Evolutionary conservation across 2,797 vertebrate genomes (phyloP).

Genomic region (Sylvia borin): DNA sequence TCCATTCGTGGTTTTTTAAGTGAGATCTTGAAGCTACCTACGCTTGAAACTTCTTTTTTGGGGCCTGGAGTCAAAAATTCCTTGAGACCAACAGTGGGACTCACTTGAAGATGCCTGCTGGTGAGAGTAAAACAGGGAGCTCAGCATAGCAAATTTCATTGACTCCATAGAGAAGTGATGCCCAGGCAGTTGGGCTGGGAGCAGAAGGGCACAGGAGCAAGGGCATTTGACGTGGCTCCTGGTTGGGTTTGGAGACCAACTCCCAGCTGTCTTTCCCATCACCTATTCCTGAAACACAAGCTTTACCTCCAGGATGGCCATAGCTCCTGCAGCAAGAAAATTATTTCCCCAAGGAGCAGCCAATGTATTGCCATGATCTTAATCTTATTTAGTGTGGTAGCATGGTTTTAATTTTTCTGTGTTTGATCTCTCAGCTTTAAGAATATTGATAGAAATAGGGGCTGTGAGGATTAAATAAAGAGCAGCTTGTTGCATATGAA

Average conservation of each 20-base stretch:
- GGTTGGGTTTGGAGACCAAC: background rate
- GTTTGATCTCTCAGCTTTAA: conserved; percentile 50
- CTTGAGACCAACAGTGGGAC: background rate
- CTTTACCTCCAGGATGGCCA: background rate
- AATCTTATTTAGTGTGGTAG: conserved; percentile 46
- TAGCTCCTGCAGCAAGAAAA: conserved; percentile 4
- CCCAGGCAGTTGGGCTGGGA: background rate
- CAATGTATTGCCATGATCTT: conserved; percentile 41
- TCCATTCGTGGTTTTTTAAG: background rate
- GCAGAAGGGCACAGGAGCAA: background rate
- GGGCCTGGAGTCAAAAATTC: background rate
- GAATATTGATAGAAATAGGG: conserved; percentile 43
- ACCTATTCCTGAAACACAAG: background rate
- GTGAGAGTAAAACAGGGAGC: background rate
- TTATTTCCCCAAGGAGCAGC: conserved; percentile 35
- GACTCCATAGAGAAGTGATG: background rate
- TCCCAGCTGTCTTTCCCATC: background rate
- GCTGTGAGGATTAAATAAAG: conserved; percentile 44
- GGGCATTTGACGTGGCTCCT: background rate
- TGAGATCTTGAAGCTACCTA: background rate
- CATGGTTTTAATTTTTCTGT: conserved; percentile 61
- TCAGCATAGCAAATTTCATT: background rate
- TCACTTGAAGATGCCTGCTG: background rate
- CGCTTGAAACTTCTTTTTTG: background rate
- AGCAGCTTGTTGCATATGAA: background rate